Conservation (phyloP, 2,888 invertebrate genomes). For the Esperia sulphurella region DNA sequence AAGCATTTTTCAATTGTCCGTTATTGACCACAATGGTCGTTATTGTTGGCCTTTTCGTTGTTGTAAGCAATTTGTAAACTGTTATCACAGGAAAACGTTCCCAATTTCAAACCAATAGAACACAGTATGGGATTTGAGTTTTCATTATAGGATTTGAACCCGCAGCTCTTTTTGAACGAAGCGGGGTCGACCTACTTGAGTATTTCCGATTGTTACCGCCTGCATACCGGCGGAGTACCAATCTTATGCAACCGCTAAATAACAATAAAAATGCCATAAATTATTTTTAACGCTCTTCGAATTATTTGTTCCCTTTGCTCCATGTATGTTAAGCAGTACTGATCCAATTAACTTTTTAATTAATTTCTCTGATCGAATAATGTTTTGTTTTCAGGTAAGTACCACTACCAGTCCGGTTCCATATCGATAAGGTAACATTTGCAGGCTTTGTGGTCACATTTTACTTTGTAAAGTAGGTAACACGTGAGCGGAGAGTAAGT, state of each 20-base stretch:
- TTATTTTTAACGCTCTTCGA: constrained; percentile 20
- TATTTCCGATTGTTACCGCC: constrained; percentile 53
- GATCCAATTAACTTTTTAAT: constrained; percentile 4
- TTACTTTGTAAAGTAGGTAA: neutral
- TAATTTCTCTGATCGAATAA: constrained; percentile 12
- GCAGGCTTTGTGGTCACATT: neutral
- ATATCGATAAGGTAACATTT: neutral
- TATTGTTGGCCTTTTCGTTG: constrained; percentile 64
- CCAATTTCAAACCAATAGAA: constrained; percentile 23
- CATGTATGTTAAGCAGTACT: constrained; percentile 6
- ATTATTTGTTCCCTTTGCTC: constrained; percentile 17
- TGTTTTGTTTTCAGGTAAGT: constrained; percentile 59
- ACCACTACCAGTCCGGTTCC: constrained; percentile 9
- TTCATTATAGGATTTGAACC: constrained; percentile 32
- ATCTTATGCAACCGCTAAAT: constrained; percentile 47
- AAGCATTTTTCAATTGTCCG: constrained; percentile 74
- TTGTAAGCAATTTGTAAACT: constrained; percentile 60
- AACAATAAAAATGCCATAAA: constrained; percentile 48
- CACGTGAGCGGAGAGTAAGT: neutral
- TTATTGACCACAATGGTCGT: constrained; percentile 71
- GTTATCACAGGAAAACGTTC: constrained; percentile 15
- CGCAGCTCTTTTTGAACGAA: constrained; percentile 37
- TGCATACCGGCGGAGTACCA: constrained; percentile 33
- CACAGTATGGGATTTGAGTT: constrained; percentile 15
- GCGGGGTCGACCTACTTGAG: constrained; percentile 54